These are phyloP conservation scores for Athalia rosae DNA, from an alignment of 2,888 invertebrate species.

Conservation along the genomic window DNA sequence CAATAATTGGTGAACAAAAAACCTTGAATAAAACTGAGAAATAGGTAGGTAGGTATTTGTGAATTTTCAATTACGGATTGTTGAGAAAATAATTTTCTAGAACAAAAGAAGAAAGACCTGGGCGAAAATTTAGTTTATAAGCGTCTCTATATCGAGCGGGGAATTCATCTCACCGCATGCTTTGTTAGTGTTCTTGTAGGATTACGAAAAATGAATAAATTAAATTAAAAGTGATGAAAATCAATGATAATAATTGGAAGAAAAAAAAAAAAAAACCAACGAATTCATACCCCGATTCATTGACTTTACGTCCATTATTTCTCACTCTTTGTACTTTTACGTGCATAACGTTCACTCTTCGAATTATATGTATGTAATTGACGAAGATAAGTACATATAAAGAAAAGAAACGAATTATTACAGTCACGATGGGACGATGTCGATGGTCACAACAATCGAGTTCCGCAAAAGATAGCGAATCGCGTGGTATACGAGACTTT, in stretches of 20 bases:
- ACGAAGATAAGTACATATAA: too few species aligned
- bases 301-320: too few species aligned
- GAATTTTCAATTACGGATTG: conserved; percentile 50
- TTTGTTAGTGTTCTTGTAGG: conserved; percentile 72
- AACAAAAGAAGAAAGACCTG: conserved; percentile 55
- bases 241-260: conserved; percentile 47
- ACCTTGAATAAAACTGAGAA: neutral
- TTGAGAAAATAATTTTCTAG: conserved; percentile 8
- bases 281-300: neutral
- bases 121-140: conserved; percentile 62
- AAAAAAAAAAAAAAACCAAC: conserved; percentile 46
- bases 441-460: too few species aligned
- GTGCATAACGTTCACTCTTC: too few species aligned
- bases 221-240: conserved; percentile 61
- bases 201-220: conserved; percentile 68
- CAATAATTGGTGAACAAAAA: conserved; percentile 25
- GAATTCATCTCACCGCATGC: conserved; percentile 62
- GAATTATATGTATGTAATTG: too few species aligned
- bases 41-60: neutral
- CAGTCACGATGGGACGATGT: too few species aligned
- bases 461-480: too few species aligned
- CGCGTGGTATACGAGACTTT: too few species aligned
- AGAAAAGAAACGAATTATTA: too few species aligned
- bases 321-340: too few species aligned
- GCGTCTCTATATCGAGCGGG: conserved; percentile 66